Evolutionary conservation across 1,140 invertebrate species (phyloP).

Genomic region (Drosophila insularis): DNA sequence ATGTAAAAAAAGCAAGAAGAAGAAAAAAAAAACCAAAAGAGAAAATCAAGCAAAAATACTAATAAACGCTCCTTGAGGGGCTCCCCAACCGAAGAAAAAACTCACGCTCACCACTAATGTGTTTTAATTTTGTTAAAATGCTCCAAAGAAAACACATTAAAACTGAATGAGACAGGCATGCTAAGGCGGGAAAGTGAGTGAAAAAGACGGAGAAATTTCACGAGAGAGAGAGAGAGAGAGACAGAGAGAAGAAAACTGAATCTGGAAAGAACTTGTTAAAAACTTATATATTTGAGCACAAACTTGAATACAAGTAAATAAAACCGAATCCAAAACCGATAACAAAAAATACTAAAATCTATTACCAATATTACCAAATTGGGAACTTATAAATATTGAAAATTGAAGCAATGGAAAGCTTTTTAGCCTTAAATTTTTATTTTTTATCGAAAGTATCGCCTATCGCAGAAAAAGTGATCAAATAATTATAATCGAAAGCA

Average conservation of each 20-base stretch:
- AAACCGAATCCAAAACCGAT: background rate
- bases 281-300: background rate
- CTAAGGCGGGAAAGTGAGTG: background rate
- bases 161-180: slow-evolving; percentile 4
- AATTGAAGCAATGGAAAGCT: too few relatives aligned
- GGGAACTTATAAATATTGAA: too few relatives aligned
- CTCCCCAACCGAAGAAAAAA: slow-evolving; percentile 27
- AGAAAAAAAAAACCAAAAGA: slow-evolving; percentile 5
- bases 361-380: too few relatives aligned
- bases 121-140: slow-evolving; percentile 60
- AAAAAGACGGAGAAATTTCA: background rate
- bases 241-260: background rate
- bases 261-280: background rate
- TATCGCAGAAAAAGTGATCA: too few relatives aligned
- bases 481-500: too few relatives aligned
- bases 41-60: slow-evolving; percentile 59
- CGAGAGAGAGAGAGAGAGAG: background rate
- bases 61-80: slow-evolving; percentile 31
- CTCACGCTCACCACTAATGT: slow-evolving; percentile 62
- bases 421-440: too few relatives aligned
- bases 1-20: background rate
- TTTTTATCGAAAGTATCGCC: too few relatives aligned
- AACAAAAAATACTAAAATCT: too few relatives aligned
- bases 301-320: background rate
- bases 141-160: slow-evolving; percentile 8